Evolutionary conservation across 2,797 vertebrate genomes (phyloP), one percentile per base, ranked within the genome.

Genomic region (Acomys russatus): DNA sequence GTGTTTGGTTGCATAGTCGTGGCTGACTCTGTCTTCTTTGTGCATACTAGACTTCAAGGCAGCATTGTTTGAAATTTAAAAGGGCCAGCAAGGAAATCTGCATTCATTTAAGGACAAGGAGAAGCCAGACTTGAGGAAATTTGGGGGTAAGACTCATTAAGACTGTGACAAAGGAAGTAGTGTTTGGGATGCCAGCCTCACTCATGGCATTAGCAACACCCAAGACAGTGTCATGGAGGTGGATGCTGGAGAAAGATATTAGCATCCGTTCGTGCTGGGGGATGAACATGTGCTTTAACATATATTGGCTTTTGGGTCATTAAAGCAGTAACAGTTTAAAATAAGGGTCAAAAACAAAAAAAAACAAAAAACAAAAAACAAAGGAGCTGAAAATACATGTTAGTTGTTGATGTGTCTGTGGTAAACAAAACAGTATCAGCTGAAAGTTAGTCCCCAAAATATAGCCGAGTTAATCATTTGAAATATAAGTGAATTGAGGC

Each of bases 381-480:
- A 3, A 78, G 35, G 38, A 63, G 2, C 11, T 84, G 38, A 70
- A 95, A 96, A 92, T 82, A 96, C 25, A 91, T 89, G 84, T 12
- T 87, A 54, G 95, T 76, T 51, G 93, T 3, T 79, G 23, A 59
- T 49, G 1, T 92, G 7, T 89, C 66, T 30, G 33, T 78, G 18
- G 28, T 88, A 86, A 95, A 78, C 85, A 91, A 96, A 93, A 70
- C 1, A 1, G 79, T 83, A 17, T 84, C 22, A 17, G 4, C 59
- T 93, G 51, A 90, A 89, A 94, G 14, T 63, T 85, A 71, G 14
- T 30, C 33, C 88, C 35, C 15, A 92, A 56, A 90, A 95, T 33
- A 49, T 49, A 83, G 82, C 86, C 51, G 44, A 94, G 88, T 87
- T 49, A 70, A 87, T 78, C 95, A 7, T 96, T 95, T 90, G 38